phyloP scores from a whole-genome alignment of 2,888 invertebrate genomes.

The Eupithecia tripunctaria region DNA sequence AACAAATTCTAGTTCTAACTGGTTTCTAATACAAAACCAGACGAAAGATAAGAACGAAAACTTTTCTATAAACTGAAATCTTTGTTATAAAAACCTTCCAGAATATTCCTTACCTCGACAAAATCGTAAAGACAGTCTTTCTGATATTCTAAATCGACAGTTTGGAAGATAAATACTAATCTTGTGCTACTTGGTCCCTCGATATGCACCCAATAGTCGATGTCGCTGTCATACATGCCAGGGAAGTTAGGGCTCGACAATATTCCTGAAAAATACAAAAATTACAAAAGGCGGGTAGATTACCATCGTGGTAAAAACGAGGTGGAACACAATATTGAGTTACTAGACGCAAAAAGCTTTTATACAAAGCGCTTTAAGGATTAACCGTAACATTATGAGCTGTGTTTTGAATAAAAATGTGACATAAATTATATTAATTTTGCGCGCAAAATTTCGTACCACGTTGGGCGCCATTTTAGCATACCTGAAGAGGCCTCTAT shows the following conservation, averaged over 20 bases:
- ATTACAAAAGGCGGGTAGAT: neutral
- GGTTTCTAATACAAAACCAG: too few relatives aligned
- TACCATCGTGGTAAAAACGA: neutral
- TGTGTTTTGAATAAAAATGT: slow-evolving; percentile 10
- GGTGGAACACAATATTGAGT: slow-evolving; percentile 2
- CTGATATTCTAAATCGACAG: slow-evolving; percentile 90
- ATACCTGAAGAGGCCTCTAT: slow-evolving; percentile 82
- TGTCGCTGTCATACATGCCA: slow-evolving; percentile 87
- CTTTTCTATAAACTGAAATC: too few relatives aligned
- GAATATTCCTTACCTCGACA: slow-evolving; percentile 86
- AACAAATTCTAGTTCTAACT: too few relatives aligned
- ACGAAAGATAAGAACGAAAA: too few relatives aligned
- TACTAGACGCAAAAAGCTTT: slow-evolving; percentile 8
- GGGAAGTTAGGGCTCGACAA: slow-evolving; percentile 90
- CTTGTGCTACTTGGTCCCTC: slow-evolving; percentile 87
- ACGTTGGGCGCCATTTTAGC: slow-evolving; percentile 40
- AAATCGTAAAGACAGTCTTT: slow-evolving; percentile 92
- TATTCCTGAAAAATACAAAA: slow-evolving; percentile 75
- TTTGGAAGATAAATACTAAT: slow-evolving; percentile 87
- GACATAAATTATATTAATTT: neutral
- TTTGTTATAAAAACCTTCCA: neutral
- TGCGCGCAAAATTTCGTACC: slow-evolving; percentile 8
- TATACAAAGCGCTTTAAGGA: slow-evolving; percentile 6
- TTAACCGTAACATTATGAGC: slow-evolving; percentile 4
- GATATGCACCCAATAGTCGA: slow-evolving; percentile 88